Evolutionary conservation across 2,888 invertebrate genomes (phyloP), one percentile per base, ranked within the genome.

Genomic region (Adelphocoris suturalis): DNA sequence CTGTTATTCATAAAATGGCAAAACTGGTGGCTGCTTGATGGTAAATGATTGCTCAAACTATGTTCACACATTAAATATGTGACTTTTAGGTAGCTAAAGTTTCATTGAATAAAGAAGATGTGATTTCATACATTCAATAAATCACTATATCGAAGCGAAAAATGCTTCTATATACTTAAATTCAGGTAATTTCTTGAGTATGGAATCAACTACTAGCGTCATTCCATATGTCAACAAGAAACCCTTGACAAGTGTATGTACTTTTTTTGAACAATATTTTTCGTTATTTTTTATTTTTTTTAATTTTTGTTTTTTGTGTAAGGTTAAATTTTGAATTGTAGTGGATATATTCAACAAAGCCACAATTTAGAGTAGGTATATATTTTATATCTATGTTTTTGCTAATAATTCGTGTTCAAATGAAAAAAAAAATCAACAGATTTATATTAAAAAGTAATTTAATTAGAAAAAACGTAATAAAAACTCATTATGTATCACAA

Each of bases 281-380:
- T 12, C 27, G 16, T 82, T 23, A 19, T 19, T 82, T 82, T 82
- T 78, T n/a, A 78, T 46, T 78, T 78, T 78, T 82, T 37, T 37
- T 37, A 37, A 37, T 37, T 37, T 37, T 37, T 37, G 37, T 37
- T 37, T 82, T 52, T 82, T 27, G 82, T 82, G 82, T 52, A 52
- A 82, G 47, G 52, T 82, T 52, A 52, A 82, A 82, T 82, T 82
- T 82, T 82, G 82, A 52, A 82, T 27, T 47, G 37, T 82, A 82
- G 82, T 82, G 82, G 82, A 82, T 81, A 81, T 81, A 81, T 47
- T 82, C 82, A 82, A 82, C 82, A 82, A 82, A 82, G 82, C 82
- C 82, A 52, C 82, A 82, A 82, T 82, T 27, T 47, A 82, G 52
- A 27, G 78, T 78, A 47, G 46, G 47, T 82, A 82, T 82, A 78